These are phyloP conservation scores for Oreochromis spilurus DNA, from an alignment of 2,113 vertebrate genomes.

Conservation along the genomic window DNA sequence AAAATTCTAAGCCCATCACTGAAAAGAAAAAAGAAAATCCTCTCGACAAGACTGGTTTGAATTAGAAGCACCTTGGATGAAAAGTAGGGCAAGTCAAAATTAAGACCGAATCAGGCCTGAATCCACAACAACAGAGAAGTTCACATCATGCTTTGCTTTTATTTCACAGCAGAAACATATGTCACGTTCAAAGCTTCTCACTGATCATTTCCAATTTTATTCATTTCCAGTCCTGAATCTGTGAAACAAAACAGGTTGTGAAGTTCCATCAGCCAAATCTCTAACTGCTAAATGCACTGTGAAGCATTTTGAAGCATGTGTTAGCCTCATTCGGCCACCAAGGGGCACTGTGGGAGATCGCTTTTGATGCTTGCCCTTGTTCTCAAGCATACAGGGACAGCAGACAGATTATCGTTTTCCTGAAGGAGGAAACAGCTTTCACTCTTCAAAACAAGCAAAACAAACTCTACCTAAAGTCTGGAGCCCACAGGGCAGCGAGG, in stretches of 20 bases:
- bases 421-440: slow-evolving; percentile 68
- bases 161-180: slow-evolving; percentile 14
- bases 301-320: not conserved
- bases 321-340: slow-evolving; percentile 24
- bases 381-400: slow-evolving; percentile 12
- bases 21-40: slow-evolving; percentile 40
- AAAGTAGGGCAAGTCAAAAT: slow-evolving; percentile 45
- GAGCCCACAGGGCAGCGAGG: slow-evolving; percentile 30
- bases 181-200: slow-evolving; percentile 12
- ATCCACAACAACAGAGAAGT: not conserved
- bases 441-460: slow-evolving; percentile 56
- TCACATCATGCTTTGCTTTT: slow-evolving; percentile 22
- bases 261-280: not conserved
- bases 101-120: not conserved
- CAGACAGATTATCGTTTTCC: slow-evolving; percentile 51
- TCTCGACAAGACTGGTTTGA: slow-evolving; percentile 41
- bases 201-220: not conserved
- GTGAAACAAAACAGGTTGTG: not conserved
- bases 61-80: slow-evolving; percentile 36
- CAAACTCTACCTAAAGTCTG: slow-evolving; percentile 36
- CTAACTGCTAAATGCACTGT: not conserved
- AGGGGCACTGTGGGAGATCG: slow-evolving; percentile 38
- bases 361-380: not conserved
- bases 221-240: slow-evolving; percentile 1
- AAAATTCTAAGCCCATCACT: slow-evolving; percentile 56